Evolutionary conservation across 2,888 invertebrate species (phyloP).

Genomic region (Octonoba sinensis): DNA sequence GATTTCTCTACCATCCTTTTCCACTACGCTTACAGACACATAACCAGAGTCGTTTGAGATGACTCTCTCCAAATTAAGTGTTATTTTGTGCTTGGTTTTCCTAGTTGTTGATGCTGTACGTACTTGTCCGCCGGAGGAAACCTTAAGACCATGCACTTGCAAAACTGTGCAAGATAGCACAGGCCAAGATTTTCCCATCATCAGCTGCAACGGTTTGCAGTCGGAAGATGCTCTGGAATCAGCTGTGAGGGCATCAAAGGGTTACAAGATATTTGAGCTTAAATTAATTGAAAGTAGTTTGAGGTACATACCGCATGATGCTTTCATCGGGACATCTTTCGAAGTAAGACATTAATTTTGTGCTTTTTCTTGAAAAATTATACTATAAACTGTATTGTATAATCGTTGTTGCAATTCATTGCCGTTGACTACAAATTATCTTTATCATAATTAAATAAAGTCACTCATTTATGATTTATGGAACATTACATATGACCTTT

Average conservation of each 20-base stretch:
- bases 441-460: no score
- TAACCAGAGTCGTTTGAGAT: no score
- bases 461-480: no score
- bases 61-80: no score
- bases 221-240: constrained; percentile 30
- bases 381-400: no score
- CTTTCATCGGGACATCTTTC: constrained; percentile 30
- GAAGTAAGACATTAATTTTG: constrained; percentile 15
- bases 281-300: constrained; percentile 31
- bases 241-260: constrained; percentile 7
- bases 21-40: no score
- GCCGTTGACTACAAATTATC: no score
- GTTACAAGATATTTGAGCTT: constrained; percentile 31
- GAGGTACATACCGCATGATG: constrained; percentile 38
- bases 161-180: constrained; percentile 8
- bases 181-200: constrained; percentile 14
- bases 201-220: constrained; percentile 23
- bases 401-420: no score
- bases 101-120: no score
- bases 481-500: no score
- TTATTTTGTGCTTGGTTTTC: no score
- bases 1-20: constrained; percentile 12
- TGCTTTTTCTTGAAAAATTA: no score
- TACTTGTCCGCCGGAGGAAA: constrained; percentile 1
- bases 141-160: constrained; percentile 14